Base-by-base conservation (phyloP, 2,797 vertebrate genomes). In the Pipistrellus pygmaeus region DNA sequence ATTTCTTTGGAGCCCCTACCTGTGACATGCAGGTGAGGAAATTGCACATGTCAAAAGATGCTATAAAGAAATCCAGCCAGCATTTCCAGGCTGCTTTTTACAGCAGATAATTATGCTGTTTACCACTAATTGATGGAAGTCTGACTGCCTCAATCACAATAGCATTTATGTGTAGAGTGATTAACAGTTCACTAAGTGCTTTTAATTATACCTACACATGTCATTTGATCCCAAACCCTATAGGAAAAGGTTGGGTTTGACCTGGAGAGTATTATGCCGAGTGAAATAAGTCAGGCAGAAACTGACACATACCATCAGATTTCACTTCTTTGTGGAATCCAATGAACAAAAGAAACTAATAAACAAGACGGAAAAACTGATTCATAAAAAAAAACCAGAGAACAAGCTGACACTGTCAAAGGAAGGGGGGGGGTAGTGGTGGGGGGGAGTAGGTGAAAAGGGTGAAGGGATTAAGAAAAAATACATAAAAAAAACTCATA, bases 121-220 rank as follows among this genome's bases (percentile, higher is more conserved):
- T 88, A 53, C 78, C 27, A 62, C 69, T 87, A 69, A 91, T 89
- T 93, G 76, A 93, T 75, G 81, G 73, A 77, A 85, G 81, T 73
- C 48, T 27, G 27, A 27, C 85, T 77, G 25, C 91, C 76, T 95
- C 55, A 57, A 15, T 96, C 76, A 89, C 71, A 89, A 82, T 77
- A 57, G n/a, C 62, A 23, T 92, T 94, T 46, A 88, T 95, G 68
- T 88, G 30, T 35, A 38, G 77, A 46, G 12, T 72, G 81, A 85
- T 95, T 90, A 91, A 85, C 64, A 85, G 66, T 53, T 91, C 62
- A 66, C 32, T 73, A 64, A 82, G 46, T 96, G 82, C 57, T 83
- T 88, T 95, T 90, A 88, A 66, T 93, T 85, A 57, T 84, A 78
- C 46, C 38, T 78, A 44, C 17, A 48, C 68, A 90, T 95, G 93